Percentiles rank a stretch among this genome's conserved stretches.
Conservation (phyloP, 2,797 vertebrate genomes). For the Fratercula arctica region DNA sequence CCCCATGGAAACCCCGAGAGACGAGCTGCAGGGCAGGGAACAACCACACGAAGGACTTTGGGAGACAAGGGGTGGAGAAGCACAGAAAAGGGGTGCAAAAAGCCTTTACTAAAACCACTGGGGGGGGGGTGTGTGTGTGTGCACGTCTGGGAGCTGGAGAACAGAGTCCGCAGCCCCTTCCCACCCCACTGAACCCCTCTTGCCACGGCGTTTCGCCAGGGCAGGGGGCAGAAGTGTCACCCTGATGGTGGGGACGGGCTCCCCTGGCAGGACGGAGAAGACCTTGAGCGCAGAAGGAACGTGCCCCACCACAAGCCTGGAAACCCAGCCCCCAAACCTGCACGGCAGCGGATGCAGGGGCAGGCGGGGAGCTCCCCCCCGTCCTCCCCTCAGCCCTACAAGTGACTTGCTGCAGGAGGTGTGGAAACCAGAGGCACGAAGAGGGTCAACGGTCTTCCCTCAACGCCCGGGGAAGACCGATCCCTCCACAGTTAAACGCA, state of each 20-base stretch:
- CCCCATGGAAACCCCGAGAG: rapidly evolving
- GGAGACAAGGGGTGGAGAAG: not conserved
- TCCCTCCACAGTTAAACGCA: not conserved
- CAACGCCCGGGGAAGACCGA: not conserved
- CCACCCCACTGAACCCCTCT: rapidly evolving
- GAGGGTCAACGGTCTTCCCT: rapidly evolving
- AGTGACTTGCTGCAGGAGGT: not conserved
- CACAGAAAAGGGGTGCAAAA: not conserved
- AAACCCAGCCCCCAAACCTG: not conserved
- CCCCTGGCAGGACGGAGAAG: rapidly evolving
- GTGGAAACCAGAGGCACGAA: not conserved
- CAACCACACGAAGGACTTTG: rapidly evolving
- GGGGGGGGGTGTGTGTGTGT: not conserved
- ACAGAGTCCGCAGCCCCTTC: not conserved
- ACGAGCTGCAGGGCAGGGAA: not conserved
- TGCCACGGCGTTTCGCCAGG: rapidly evolving
- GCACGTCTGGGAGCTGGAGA: not conserved
- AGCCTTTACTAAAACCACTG: not conserved
- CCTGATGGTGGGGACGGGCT: rapidly evolving
- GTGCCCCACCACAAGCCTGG: not conserved
- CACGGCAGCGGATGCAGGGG: not conserved
- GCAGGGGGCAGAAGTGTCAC: too few relatives aligned
- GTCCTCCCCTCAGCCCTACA: not conserved
- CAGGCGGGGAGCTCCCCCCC: not conserved
- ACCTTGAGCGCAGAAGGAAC: not conserved